Evolutionary conservation across 92 coral and sea anemone species (phyloP).

Genomic region (Palythoa caribaeorum): DNA sequence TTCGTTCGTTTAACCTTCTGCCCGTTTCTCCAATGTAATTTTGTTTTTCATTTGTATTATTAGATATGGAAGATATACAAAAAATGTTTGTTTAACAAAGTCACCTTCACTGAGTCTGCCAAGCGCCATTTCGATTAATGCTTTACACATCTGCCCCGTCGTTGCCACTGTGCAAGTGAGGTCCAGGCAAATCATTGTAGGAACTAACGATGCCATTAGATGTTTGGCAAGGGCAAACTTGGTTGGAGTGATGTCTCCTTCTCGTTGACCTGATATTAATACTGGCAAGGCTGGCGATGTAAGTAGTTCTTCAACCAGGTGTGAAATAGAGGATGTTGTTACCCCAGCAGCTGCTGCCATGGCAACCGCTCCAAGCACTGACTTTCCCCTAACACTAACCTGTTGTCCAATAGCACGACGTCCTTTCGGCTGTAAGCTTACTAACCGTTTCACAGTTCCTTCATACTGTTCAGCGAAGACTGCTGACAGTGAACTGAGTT

Average conservation of each 20-base stretch:
- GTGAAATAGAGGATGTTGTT: constrained; percentile 71
- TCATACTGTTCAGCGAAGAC: constrained; percentile 92
- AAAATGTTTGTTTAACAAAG: background rate
- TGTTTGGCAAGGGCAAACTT: constrained; percentile 69
- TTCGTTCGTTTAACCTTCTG: too few species aligned
- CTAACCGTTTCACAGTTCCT: constrained; percentile 72
- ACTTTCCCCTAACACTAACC: constrained; percentile 63
- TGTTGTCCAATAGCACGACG: constrained; percentile 52
- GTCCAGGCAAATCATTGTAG: constrained; percentile 89
- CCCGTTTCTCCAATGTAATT: too few species aligned
- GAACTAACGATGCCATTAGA: constrained; percentile 80
- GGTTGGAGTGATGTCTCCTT: constrained; percentile 69
- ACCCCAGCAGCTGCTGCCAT: constrained; percentile 99
- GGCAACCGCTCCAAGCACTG: constrained; percentile 92
- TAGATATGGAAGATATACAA: background rate
- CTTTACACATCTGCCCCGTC: constrained; percentile 77
- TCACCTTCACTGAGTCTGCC: constrained; percentile 76
- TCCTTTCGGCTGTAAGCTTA: constrained; percentile 77
- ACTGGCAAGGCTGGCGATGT: constrained; percentile 71
- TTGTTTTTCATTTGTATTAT: too few species aligned
- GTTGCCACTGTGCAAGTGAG: constrained; percentile 82
- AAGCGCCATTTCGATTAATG: constrained; percentile 82
- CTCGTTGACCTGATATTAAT: constrained; percentile 56
- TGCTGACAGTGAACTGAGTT: constrained; percentile 89
- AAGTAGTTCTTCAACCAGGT: constrained; percentile 82